These are phyloP conservation scores for Frieseomelitta varia DNA, from an alignment of 1,140 invertebrate genomes.

Conservation along the genomic window DNA sequence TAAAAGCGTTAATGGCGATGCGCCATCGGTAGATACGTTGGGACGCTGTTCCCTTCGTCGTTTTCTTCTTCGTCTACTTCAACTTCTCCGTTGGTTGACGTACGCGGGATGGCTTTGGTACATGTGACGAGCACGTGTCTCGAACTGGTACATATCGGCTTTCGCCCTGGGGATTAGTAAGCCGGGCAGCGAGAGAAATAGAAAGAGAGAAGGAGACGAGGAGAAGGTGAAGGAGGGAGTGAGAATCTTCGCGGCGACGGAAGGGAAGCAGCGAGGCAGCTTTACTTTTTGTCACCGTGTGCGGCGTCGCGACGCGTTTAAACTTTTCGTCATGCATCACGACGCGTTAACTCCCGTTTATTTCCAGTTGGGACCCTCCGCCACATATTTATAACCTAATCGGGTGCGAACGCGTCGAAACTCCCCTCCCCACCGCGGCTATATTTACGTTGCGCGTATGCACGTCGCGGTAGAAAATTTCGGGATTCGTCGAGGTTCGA, in stretches of 20 bases:
- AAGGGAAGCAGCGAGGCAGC: slow-evolving; percentile 1
- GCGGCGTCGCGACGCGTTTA: slow-evolving; percentile 66
- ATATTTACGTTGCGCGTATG: slow-evolving; percentile 19
- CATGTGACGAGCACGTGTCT: slow-evolving; percentile 81
- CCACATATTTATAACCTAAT: slow-evolving; percentile 64
- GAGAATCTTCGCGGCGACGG: slow-evolving; percentile 37
- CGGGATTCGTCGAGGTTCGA: neutral
- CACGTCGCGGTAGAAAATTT: neutral
- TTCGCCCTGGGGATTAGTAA: slow-evolving; percentile 65
- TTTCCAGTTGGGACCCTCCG: slow-evolving; percentile 44
- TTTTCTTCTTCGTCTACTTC: slow-evolving; percentile 28
- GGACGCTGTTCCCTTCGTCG: slow-evolving; percentile 38
- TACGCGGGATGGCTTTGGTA: slow-evolving; percentile 56
- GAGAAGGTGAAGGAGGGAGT: neutral
- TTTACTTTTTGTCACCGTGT: slow-evolving; percentile 66
- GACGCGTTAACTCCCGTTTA: slow-evolving; percentile 66
- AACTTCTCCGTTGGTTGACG: slow-evolving; percentile 45
- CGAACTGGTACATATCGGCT: slow-evolving; percentile 66
- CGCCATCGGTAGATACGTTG: slow-evolving; percentile 54
- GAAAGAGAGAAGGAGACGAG: neutral
- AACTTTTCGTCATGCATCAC: slow-evolving; percentile 61
- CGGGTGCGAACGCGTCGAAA: slow-evolving; percentile 50
- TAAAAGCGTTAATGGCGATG: slow-evolving; percentile 79
- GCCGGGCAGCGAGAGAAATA: neutral
- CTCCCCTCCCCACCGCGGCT: neutral